Conservation (phyloP, 2,888 invertebrate species). For the Cephus spinipes region DNA sequence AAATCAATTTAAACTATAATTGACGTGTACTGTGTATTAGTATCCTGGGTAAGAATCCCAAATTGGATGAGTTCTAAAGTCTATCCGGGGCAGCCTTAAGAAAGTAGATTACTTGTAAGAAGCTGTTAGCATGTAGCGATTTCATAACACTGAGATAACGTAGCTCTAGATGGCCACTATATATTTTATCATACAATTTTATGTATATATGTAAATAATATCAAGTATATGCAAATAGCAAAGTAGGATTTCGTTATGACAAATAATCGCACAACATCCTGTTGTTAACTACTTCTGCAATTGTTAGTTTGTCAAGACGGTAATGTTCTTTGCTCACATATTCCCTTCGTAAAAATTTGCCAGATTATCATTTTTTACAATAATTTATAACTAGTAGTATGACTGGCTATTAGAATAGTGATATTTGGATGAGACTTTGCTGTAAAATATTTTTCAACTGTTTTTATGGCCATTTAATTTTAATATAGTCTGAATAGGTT, state of each 20-base stretch:
- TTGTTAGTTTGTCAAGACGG: not conserved
- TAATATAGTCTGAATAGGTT: not conserved
- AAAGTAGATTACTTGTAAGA: slow-evolving; percentile 12
- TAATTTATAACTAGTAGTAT: not conserved
- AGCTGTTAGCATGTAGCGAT: slow-evolving; percentile 28
- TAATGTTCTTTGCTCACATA: not conserved
- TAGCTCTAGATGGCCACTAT: slow-evolving; percentile 47
- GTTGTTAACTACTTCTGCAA: not conserved
- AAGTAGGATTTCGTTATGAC: not conserved
- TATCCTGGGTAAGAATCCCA: not conserved
- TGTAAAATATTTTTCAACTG: not conserved
- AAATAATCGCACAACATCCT: not conserved
- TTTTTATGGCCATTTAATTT: not conserved
- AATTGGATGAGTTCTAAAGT: slow-evolving; percentile 9
- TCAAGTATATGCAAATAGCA: not conserved
- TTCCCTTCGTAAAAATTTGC: not conserved
- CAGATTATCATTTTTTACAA: not conserved
- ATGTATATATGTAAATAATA: slow-evolving; percentile 57
- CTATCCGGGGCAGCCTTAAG: slow-evolving; percentile 22
- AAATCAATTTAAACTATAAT: not conserved
- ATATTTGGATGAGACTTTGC: not conserved
- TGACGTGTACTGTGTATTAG: not conserved
- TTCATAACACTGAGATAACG: slow-evolving; percentile 29
- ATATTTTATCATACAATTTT: slow-evolving; percentile 58
- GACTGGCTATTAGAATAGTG: not conserved